Percentiles rank a stretch among this genome's conserved stretches.
Evolutionary conservation across 2,888 invertebrate species (phyloP).

Genomic region (Yponomeuta plumbellus): DNA sequence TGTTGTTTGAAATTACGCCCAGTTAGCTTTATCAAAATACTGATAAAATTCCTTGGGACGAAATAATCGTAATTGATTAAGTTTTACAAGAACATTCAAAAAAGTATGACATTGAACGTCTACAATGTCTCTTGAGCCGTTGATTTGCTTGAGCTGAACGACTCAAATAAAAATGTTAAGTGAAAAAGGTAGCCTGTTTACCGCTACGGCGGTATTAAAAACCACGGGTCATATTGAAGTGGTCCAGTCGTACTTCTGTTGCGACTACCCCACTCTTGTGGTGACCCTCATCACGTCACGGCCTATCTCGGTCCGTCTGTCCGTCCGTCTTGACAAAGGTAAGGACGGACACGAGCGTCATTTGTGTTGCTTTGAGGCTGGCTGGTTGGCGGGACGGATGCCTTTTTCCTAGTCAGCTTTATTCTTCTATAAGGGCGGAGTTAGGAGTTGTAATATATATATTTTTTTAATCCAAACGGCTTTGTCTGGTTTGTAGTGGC

Average conservation of each 20-base stretch:
- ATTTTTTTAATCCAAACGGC: not conserved
- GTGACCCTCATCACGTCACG: constrained; percentile 40
- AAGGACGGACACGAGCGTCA: constrained; percentile 4
- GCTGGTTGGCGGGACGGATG: not conserved
- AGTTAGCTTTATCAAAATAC: too few species aligned
- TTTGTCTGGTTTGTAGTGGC: not conserved
- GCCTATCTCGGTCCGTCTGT: constrained; percentile 33
- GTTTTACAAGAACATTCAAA: too few species aligned
- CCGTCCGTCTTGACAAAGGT: constrained; percentile 18
- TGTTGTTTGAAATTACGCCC: too few species aligned
- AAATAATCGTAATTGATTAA: too few species aligned
- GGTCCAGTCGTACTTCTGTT: not conserved
- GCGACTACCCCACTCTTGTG: constrained; percentile 19
- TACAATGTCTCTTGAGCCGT: too few species aligned
- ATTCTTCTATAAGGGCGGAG: not conserved
- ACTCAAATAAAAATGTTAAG: too few species aligned
- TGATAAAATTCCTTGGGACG: too few species aligned
- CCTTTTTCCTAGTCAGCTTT: not conserved
- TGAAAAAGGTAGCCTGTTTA: too few species aligned
- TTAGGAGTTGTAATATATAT: not conserved
- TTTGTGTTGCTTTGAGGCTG: constrained; percentile 3
- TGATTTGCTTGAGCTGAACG: too few species aligned
- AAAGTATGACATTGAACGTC: too few species aligned
- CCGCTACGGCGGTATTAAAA: too few species aligned
- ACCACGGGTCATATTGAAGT: not conserved